Percentiles rank a stretch among this genome's conserved stretches.
Conservation (phyloP, 2,113 vertebrate genomes). For the Heterochromis multidens region DNA sequence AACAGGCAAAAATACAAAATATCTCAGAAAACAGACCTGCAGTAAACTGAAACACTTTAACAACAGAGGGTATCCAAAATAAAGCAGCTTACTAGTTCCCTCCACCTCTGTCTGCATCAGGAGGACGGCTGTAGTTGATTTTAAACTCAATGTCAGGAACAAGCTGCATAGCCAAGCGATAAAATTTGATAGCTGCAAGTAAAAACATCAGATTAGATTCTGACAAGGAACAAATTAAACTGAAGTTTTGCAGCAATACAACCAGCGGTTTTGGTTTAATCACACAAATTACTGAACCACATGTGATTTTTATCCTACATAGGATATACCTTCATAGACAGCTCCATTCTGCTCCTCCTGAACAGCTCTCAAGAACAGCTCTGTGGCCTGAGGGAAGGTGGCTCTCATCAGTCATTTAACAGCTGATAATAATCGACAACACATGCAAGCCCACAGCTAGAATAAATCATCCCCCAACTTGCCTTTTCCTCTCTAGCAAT, state of each 20-base stretch:
- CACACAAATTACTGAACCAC: neutral
- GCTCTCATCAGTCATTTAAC: neutral
- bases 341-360: constrained; percentile 96
- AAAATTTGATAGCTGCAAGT: constrained; percentile 96
- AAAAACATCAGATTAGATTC: neutral
- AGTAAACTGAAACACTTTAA: neutral
- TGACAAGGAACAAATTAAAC: neutral
- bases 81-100: constrained; percentile 83
- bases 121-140: constrained; percentile 90
- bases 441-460: neutral
- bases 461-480: neutral
- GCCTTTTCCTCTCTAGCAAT: constrained; percentile 89
- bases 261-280: neutral
- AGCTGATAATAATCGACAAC: neutral
- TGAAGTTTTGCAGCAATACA: neutral
- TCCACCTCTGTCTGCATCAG: constrained; percentile 84
- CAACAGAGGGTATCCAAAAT: neutral
- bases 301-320: neutral
- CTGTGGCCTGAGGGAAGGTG: constrained; percentile 81
- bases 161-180: constrained; percentile 96
- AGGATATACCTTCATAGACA: constrained; percentile 88
- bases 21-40: neutral
- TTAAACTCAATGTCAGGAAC: constrained; percentile 98
- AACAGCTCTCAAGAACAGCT: constrained; percentile 94
- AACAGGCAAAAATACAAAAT: no score